Conservation (phyloP, 1,140 invertebrate species). For the Phocides pigmalion region DNA sequence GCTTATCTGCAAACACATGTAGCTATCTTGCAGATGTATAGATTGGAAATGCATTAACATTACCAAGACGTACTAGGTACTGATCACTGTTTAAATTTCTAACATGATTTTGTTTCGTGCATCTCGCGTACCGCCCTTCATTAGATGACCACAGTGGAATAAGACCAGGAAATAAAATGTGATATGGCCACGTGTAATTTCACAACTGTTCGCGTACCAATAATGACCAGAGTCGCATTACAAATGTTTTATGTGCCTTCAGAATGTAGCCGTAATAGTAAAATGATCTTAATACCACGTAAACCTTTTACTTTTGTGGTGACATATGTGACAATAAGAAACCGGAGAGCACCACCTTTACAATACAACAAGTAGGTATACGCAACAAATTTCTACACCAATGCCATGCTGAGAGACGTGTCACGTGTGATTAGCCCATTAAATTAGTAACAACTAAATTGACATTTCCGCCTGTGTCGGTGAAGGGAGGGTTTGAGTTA, state of each 20-base stretch:
- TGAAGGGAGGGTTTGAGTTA: conserved; percentile 4
- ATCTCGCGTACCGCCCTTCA: background rate
- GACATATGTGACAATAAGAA: conserved; percentile 46
- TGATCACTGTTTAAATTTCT: too few species aligned
- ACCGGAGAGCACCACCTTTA: conserved; percentile 15
- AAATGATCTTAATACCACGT: conserved; percentile 73
- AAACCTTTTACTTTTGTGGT: conserved; percentile 56
- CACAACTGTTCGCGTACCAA: conserved; percentile 34
- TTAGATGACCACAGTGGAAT: conserved; percentile 5
- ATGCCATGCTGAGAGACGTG: conserved; percentile 13
- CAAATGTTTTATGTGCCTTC: conserved; percentile 44
- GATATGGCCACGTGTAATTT: conserved; percentile 15
- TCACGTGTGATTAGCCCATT: conserved; percentile 33
- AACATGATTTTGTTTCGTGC: too few species aligned
- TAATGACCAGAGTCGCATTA: conserved; percentile 38
- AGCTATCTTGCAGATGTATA: background rate
- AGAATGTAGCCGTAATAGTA: conserved; percentile 69
- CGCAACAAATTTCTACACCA: background rate
- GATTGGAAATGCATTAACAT: too few species aligned
- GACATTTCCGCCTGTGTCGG: conserved; percentile 47
- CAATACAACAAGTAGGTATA: conserved; percentile 13
- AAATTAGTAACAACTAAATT: conserved; percentile 42
- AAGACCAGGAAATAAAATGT: conserved; percentile 13
- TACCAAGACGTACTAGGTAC: too few species aligned
- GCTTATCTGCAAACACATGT: background rate